A percentile compares a stretch with the other conserved stretches of the same genome.
These are phyloP conservation scores for Balanococcus diminutus DNA, from an alignment of 2,888 invertebrate genomes.

Conservation along the genomic window DNA sequence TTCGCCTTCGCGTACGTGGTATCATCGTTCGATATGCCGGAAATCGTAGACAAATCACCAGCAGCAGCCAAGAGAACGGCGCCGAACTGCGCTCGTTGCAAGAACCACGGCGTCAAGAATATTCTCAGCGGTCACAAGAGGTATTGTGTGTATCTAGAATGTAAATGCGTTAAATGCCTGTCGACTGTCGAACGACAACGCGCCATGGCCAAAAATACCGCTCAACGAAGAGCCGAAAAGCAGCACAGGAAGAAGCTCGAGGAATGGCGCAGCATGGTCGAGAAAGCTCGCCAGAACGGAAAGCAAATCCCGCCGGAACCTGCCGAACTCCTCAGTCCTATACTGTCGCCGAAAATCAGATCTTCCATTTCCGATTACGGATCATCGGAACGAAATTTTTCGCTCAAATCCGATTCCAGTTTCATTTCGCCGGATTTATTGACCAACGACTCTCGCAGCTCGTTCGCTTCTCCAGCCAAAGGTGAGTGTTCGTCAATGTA, in stretches of 20 bases:
- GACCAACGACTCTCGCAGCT: neutral
- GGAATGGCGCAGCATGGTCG: neutral
- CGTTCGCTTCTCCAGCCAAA: neutral
- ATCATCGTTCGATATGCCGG: neutral
- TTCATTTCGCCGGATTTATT: neutral
- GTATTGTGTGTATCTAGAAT: slow-evolving; percentile 84
- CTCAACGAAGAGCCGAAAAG: slow-evolving; percentile 79
- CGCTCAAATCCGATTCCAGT: neutral
- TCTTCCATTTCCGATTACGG: neutral
- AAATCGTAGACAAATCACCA: neutral
- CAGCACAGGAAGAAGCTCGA: slow-evolving; percentile 70
- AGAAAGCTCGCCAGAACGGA: slow-evolving; percentile 20
- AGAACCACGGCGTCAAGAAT: slow-evolving; percentile 86
- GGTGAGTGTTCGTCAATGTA: neutral
- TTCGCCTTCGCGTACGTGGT: too few species aligned
- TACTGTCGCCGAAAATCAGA: neutral
- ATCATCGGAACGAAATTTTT: neutral
- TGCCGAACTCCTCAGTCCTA: slow-evolving; percentile 20
- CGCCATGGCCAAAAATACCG: slow-evolving; percentile 89
- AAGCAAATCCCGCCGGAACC: slow-evolving; percentile 15
- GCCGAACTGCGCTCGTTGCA: slow-evolving; percentile 90
- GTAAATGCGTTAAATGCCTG: slow-evolving; percentile 85
- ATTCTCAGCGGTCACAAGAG: slow-evolving; percentile 90
- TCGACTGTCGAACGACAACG: slow-evolving; percentile 85
- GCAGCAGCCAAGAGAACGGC: slow-evolving; percentile 67